Evolutionary conservation across 2,888 invertebrate genomes (phyloP), one percentile per base, ranked within the genome.

Genomic region (Aphrophora alni): DNA sequence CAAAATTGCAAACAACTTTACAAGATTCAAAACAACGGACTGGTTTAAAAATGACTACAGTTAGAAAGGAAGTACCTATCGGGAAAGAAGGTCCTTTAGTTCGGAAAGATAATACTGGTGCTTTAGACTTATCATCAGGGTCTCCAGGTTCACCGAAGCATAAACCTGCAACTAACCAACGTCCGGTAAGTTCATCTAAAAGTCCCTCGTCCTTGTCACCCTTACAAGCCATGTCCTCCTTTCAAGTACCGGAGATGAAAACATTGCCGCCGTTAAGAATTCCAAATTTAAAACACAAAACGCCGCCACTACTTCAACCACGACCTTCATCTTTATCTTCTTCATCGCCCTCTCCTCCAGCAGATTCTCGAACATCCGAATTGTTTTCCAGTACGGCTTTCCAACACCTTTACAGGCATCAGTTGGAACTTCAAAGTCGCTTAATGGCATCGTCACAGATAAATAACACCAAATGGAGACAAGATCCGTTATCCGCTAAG

Each of bases 41-140:
- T 21, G 82, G 80, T 5, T 28, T 81, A 7, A 82, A 82, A 25
- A 78, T 82, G 81, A 80, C 82, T n/a, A 82, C 82, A 14, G 81
- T 80, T 3, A 78, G 80, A 44, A 81, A 82, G 69, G 81, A 81
- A 38, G 77, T 81, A 27, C 78, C 75, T 0, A 72, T 79, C 7
- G 80, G 80, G 14, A 82, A 80, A 33, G 79, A 80, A 33, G 71
- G n/a, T 71, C 73, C 82, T 0, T 72, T 44, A 7, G 77, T 80
- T 8, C 59, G 72, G n/a, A 73, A 73, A 28, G 80, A 78, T 12
- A 51, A 70, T n/a, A 80, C 74, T 25, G 80, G 81, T 21, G 81
- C 82, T 4, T 75, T 82, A 24, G 82, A 82, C 75, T 77, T 82
- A 17, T 81, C 81, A 2, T 73, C 78, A 14, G 78, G 78, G 14